Evolutionary conservation across 2,797 vertebrate genomes (phyloP), one percentile per base, ranked within the genome.

Genomic region (Toxotes lorentzi): DNA sequence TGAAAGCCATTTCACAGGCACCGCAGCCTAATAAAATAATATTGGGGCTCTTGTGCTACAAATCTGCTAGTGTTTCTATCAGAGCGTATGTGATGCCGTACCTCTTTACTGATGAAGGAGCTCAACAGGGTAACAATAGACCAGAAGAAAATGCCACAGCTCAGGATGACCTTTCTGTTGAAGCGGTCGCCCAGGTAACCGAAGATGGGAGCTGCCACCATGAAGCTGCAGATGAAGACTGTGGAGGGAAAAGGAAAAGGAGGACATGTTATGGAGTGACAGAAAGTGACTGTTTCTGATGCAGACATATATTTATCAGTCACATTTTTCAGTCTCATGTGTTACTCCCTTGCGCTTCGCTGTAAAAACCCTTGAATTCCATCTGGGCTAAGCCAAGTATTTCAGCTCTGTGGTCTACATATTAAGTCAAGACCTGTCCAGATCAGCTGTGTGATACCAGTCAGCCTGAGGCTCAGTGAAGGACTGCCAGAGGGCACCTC

Each of bases 111-210:
- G 92, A 97, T 90, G 94, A 99, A 99, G 50, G 98, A 98, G 81
- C 97, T 96, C 6, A 82, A 90, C 40, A 98, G 88, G 1, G 97
- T 96, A 3, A 96, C 95, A 27, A 85, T 91, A 41, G 97, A 96
- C 97, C 98, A 98, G 85, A 97, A 94, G 88, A 95, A 87, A 91
- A 98, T 94, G 50, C 97, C 97, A 53, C 89, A 91, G 78, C 95
- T 94, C 92, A 99, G 96, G 77, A 96, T 96, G 90, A 93, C 83
- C 91, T 97, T 99, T 91, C 97, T 95, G 84, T 96, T 96, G 93
- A 97, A 97, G 47, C 96, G 96, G 90, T 99, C 98, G 23, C 97
- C 97, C 0, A 99, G 95, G 93, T 97, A 99, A 79, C 98, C 97
- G 24, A 98, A 98, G 88, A 97, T 82, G 1, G 97, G 98, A 7